Percentiles rank a stretch among this genome's conserved stretches.
Evolutionary conservation across 2,888 invertebrate species (phyloP).

Genomic region (Euplexia lucipara): DNA sequence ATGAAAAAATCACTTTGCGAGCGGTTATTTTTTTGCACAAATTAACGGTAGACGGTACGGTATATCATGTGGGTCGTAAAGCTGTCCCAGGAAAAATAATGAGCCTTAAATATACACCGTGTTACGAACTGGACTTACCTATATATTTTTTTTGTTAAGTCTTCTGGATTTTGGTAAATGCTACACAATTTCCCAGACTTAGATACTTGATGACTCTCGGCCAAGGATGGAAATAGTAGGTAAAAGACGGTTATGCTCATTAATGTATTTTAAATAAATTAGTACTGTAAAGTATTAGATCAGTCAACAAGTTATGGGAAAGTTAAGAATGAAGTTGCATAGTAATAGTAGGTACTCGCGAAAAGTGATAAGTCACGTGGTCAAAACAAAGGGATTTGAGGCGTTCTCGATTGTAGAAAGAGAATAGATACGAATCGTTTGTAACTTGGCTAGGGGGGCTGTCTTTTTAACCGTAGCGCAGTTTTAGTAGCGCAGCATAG

Average conservation of each 20-base stretch:
- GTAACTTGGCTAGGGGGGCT: no score
- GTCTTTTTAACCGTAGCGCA: no score
- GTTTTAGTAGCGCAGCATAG: no score
- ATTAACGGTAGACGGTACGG: slow-evolving; percentile 66
- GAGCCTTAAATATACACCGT: slow-evolving; percentile 56
- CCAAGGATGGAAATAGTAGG: not conserved
- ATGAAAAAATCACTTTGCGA: slow-evolving; percentile 50
- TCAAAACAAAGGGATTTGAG: no score
- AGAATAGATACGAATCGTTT: no score
- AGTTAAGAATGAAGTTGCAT: no score
- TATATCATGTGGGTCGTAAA: slow-evolving; percentile 70
- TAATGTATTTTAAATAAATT: no score
- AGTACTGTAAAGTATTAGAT: no score
- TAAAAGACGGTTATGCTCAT: not conserved
- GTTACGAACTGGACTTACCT: slow-evolving; percentile 38
- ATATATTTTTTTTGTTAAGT: slow-evolving; percentile 36
- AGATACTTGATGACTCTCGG: not conserved
- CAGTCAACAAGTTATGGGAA: no score
- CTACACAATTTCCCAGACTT: not conserved
- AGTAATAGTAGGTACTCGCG: no score
- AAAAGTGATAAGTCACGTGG: no score
- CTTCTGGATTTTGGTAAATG: slow-evolving; percentile 21
- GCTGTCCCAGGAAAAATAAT: slow-evolving; percentile 65
- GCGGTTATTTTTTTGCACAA: slow-evolving; percentile 56
- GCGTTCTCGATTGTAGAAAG: no score